These are phyloP conservation scores for Spodoptera frugiperda DNA, from an alignment of 1,140 invertebrate genomes.

Conservation along the genomic window DNA sequence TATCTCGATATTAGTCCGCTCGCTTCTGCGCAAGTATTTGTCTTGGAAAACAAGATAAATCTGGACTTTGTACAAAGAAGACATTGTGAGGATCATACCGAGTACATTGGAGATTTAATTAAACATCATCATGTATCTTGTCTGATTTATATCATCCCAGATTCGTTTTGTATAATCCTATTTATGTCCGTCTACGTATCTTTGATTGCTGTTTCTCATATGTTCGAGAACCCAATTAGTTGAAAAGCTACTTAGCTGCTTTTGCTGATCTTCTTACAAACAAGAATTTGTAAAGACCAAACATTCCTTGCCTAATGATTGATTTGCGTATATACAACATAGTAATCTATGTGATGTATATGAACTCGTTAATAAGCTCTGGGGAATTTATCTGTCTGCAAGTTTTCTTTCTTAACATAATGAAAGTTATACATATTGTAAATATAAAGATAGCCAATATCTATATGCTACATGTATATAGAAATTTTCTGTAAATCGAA, in stretches of 20 bases:
- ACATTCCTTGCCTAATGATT: neutral
- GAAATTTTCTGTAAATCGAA: no score
- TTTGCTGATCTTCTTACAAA: neutral
- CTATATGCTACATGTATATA: no score
- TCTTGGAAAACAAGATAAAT: constrained; percentile 34
- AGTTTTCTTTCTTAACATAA: no score
- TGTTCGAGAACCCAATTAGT: neutral
- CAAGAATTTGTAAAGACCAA: neutral
- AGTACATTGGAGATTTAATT: constrained; percentile 17
- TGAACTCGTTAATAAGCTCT: no score
- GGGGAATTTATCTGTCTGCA: no score
- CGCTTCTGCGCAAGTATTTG: constrained; percentile 27
- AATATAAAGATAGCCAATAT: no score
- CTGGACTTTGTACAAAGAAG: constrained; percentile 28
- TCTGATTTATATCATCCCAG: constrained; percentile 1
- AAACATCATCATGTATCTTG: neutral
- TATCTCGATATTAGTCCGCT: constrained; percentile 33
- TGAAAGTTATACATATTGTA: no score
- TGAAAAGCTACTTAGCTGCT: neutral
- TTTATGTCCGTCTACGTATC: neutral
- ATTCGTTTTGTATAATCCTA: neutral
- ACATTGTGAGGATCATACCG: constrained; percentile 17
- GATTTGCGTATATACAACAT: no score
- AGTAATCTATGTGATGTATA: no score
- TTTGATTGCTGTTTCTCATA: neutral